Evolutionary conservation across 2,797 vertebrate genomes (phyloP).

Genomic region (Spheniscus humboldti): DNA sequence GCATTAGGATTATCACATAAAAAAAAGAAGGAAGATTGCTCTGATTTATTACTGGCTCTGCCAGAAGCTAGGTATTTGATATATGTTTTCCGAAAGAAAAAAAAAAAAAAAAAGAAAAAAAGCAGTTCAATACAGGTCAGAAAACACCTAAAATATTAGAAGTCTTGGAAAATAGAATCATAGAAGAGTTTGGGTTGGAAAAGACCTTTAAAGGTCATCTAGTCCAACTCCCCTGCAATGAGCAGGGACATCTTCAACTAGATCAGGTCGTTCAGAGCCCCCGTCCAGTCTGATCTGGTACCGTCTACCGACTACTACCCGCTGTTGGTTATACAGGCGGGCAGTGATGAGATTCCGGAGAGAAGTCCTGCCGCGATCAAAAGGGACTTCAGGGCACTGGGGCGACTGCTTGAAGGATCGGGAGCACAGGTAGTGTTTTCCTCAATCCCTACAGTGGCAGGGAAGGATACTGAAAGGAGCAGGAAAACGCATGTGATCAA

Average conservation of each 20-base stretch:
- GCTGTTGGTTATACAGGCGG: too few relatives aligned
- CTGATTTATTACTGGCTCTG: not conserved
- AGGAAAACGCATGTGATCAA: too few relatives aligned
- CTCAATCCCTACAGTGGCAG: too few relatives aligned
- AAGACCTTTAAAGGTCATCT: not conserved
- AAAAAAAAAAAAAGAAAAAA: not conserved
- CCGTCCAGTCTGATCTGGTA: not conserved
- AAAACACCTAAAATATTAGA: not conserved
- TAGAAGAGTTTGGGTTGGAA: not conserved
- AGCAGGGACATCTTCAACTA: not conserved
- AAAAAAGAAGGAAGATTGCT: not conserved
- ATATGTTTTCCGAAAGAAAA: not conserved
- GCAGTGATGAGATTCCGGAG: too few relatives aligned
- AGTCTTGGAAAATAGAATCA: not conserved
- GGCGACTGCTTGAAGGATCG: too few relatives aligned
- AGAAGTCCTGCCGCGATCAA: too few relatives aligned
- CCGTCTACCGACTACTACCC: too few relatives aligned
- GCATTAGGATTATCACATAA: not conserved
- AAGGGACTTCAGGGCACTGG: too few relatives aligned
- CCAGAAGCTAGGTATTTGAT: not conserved
- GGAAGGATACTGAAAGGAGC: too few relatives aligned
- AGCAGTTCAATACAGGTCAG: not conserved
- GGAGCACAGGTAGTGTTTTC: too few relatives aligned
- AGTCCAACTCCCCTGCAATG: not conserved
- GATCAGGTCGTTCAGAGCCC: not conserved